Percentiles rank a stretch among this genome's conserved stretches.
These are phyloP conservation scores for Phortica okadai DNA, from an alignment of 2,888 invertebrate genomes.

Conservation along the genomic window DNA sequence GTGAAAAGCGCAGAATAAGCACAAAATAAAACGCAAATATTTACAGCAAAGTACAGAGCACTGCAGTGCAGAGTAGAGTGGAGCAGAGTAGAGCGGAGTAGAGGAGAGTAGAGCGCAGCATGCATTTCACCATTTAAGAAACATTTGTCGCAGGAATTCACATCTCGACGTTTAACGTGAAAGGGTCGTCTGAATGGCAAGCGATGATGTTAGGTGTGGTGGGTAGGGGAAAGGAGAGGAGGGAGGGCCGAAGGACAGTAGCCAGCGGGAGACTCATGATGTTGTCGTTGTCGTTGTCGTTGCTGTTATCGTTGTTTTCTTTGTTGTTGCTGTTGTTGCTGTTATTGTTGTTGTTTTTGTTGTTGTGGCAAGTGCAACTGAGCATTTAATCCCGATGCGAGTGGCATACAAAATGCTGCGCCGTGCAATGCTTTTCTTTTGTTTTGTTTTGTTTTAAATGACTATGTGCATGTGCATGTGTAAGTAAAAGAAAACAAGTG, in stretches of 20 bases:
- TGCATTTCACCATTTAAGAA: not conserved
- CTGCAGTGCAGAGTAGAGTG: no score
- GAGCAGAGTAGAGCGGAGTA: not conserved
- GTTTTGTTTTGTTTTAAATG: not conserved
- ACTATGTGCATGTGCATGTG: not conserved
- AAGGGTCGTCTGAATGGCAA: no score
- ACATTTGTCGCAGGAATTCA: conserved; percentile 10
- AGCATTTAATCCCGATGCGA: conserved; percentile 30
- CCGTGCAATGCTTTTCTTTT: not conserved
- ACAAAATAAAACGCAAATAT: conserved; percentile 32
- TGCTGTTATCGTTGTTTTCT: not conserved
- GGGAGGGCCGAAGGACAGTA: not conserved
- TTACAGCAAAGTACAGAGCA: conserved; percentile 12
- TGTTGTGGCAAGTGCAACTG: conserved; percentile 29
- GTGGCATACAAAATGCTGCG: conserved; percentile 25
- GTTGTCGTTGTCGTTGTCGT: not conserved
- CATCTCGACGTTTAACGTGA: conserved; percentile 6
- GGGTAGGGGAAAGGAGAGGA: not conserved
- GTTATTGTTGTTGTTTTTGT: not conserved
- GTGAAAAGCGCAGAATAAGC: conserved; percentile 27
- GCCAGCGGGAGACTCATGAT: conserved; percentile 11
- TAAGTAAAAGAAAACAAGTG: not conserved
- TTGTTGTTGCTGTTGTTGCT: conserved; percentile 11
- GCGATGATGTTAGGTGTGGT: not conserved
- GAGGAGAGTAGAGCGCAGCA: not conserved